phyloP scores from a whole-genome alignment of 2,797 vertebrate genomes.

The Scarus forsteni region DNA sequence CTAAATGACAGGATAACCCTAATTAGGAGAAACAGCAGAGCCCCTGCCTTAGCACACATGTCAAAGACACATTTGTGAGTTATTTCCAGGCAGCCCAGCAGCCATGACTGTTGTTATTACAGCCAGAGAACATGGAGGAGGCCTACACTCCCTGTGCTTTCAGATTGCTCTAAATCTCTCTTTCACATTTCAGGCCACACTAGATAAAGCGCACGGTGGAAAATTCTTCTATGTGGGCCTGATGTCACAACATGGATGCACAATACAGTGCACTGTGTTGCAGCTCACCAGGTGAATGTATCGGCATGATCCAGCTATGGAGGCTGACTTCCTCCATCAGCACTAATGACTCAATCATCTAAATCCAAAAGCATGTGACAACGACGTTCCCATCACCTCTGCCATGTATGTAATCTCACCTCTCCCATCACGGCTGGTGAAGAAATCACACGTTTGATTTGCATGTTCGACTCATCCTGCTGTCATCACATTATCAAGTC shows the following conservation, averaged over 20 bases:
- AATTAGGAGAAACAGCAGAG: neutral
- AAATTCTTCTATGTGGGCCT: neutral
- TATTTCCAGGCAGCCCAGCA: neutral
- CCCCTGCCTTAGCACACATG: neutral
- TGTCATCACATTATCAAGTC: neutral
- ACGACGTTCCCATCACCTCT: neutral
- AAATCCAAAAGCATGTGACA: constrained; percentile 12
- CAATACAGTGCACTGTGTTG: neutral
- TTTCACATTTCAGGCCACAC: neutral
- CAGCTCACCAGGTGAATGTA: neutral
- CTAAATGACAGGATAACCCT: neutral
- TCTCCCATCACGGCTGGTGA: neutral
- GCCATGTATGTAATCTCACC: constrained; percentile 1
- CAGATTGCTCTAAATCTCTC: neutral
- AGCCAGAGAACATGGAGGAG: neutral
- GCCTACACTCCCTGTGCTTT: neutral
- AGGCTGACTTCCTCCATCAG: constrained; percentile 1
- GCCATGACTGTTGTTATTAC: constrained; percentile 6
- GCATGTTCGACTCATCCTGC: neutral
- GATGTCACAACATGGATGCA: neutral
- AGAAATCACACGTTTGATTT: neutral
- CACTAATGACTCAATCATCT: constrained; percentile 17
- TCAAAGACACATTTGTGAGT: constrained; percentile 2
- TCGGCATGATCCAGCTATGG: neutral
- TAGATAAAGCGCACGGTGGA: neutral